Percentiles rank a stretch among this genome's conserved stretches.
phyloP scores from a whole-genome alignment of 2,113 vertebrate species.

The Raja brachyura region DNA sequence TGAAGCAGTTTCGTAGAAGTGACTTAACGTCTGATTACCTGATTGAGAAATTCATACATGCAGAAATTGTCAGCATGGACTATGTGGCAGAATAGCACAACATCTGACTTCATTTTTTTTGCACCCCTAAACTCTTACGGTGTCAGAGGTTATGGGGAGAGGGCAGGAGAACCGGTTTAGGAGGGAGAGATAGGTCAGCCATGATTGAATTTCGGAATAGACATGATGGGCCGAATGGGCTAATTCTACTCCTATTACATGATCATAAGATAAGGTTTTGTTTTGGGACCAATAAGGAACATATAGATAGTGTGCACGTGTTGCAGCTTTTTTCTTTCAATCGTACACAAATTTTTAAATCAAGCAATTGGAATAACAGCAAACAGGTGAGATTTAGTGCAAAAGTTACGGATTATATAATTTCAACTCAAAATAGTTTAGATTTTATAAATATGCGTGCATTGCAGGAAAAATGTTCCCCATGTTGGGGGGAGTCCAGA shows the following conservation, averaged over 20 bases:
- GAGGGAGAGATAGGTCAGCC: too few relatives aligned
- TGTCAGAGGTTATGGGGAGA: too few relatives aligned
- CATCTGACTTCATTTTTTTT: not conserved
- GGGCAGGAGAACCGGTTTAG: too few relatives aligned
- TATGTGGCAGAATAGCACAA: not conserved
- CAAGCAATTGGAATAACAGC: not conserved
- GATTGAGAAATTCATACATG: not conserved
- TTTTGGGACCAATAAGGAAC: not conserved
- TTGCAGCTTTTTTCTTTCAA: not conserved
- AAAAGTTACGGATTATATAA: not conserved
- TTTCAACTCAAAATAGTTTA: too few relatives aligned
- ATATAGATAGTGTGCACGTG: not conserved
- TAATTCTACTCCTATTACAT: not conserved
- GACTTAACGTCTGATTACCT: not conserved
- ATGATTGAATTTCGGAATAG: too few relatives aligned
- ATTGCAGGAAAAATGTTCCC: too few relatives aligned
- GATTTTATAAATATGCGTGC: too few relatives aligned
- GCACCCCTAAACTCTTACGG: too few relatives aligned
- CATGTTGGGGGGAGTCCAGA: too few relatives aligned
- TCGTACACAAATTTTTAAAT: not conserved
- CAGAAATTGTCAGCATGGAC: not conserved
- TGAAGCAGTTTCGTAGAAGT: not conserved
- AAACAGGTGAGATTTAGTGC: not conserved
- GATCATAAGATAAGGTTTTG: not conserved
- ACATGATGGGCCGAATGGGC: too few relatives aligned